A percentile compares a stretch with the other conserved stretches of the same genome.
Evolutionary conservation across 2,797 vertebrate genomes (phyloP).

Genomic region (Tamandua tetradactyla): DNA sequence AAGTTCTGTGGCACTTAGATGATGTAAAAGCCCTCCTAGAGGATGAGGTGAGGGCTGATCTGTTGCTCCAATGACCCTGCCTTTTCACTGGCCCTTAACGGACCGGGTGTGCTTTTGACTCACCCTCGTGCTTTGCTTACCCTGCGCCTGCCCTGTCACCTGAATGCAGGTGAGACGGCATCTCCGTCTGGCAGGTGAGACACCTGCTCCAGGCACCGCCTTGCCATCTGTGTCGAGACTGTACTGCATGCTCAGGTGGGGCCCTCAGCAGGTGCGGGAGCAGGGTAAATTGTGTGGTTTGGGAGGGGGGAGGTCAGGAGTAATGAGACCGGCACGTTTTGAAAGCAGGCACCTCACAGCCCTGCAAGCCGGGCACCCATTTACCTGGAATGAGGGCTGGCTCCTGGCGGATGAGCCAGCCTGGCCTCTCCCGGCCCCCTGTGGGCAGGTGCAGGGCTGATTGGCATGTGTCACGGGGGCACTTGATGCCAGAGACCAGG

Average conservation of each 20-base stretch:
- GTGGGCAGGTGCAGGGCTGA: fast-evolving
- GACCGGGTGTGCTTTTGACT: no score
- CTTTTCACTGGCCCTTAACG: no score
- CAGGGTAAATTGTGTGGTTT: no score
- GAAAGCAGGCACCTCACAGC: fast-evolving
- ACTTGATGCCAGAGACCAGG: background rate
- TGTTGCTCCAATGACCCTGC: background rate
- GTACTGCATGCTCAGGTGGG: fast-evolving
- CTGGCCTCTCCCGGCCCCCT: background rate
- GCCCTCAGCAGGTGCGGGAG: no score
- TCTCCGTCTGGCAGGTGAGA: no score
- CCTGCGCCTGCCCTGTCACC: background rate
- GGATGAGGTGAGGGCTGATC: background rate
- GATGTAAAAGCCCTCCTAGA: background rate
- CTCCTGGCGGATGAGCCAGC: background rate
- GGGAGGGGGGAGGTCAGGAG: fast-evolving
- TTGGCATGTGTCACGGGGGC: fast-evolving
- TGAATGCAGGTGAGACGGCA: fast-evolving
- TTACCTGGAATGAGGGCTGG: fast-evolving
- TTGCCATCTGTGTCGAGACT: fast-evolving
- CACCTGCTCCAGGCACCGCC: no score
- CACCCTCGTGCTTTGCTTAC: background rate
- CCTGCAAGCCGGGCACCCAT: fast-evolving
- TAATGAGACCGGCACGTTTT: background rate
- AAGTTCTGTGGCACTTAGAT: background rate